phyloP scores from a whole-genome alignment of 2,888 invertebrate species.

The Abscondita cerata region DNA sequence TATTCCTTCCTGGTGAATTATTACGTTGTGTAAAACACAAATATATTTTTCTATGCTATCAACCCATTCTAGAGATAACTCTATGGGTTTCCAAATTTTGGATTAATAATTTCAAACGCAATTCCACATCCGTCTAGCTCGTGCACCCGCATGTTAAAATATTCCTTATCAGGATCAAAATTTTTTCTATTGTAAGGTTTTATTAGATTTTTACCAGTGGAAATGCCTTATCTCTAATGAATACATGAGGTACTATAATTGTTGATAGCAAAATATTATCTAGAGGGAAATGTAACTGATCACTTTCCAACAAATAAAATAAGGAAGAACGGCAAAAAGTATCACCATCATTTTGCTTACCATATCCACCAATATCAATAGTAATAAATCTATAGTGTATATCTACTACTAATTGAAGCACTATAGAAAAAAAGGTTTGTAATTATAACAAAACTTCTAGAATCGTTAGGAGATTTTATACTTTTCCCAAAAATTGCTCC shows the following conservation, averaged over 20 bases:
- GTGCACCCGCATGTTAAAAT: too few relatives aligned
- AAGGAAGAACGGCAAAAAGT: background rate
- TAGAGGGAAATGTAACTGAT: background rate
- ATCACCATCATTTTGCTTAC: constrained; percentile 41
- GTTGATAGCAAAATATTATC: constrained; percentile 29
- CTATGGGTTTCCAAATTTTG: background rate
- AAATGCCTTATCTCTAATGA: background rate
- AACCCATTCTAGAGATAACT: background rate
- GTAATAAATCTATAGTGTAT: constrained; percentile 28
- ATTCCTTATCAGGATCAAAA: background rate
- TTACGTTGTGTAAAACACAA: constrained; percentile 5
- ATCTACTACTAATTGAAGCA: too few relatives aligned
- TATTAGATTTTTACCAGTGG: too few relatives aligned
- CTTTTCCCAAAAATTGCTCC: too few relatives aligned
- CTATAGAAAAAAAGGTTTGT: background rate
- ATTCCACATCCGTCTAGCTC: too few relatives aligned
- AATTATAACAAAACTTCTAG: background rate
- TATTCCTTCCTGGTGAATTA: background rate
- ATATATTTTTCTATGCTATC: too few relatives aligned
- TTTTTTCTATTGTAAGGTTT: constrained; percentile 2
- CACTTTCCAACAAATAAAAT: background rate
- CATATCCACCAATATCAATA: constrained; percentile 43
- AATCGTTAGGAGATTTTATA: too few relatives aligned
- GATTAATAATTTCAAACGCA: background rate
- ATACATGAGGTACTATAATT: too few relatives aligned